These are phyloP conservation scores for Drosophila grimshawi DNA, from an alignment of 1,140 invertebrate species.

Conservation along the genomic window DNA sequence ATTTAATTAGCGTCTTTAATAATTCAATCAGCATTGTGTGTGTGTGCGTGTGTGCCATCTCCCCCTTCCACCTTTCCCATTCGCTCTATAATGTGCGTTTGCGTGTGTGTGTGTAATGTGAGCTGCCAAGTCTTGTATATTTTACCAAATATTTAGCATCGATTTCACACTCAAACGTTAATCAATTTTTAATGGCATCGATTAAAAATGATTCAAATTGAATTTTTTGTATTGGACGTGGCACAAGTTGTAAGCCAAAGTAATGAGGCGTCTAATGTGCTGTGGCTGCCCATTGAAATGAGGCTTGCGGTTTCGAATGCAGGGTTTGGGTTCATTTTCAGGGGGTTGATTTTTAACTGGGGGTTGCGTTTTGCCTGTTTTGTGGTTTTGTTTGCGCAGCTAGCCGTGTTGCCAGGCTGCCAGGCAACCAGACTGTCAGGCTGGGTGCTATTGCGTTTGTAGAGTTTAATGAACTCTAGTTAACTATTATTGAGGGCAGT, in stretches of 20 bases:
- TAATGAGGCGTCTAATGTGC: constrained; percentile 24
- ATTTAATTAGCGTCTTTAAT: constrained; percentile 80
- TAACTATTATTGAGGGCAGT: constrained; percentile 38
- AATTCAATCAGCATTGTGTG: constrained; percentile 72
- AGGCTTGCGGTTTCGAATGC: constrained; percentile 50
- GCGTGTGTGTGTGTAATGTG: constrained; percentile 31
- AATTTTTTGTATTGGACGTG: constrained; percentile 34
- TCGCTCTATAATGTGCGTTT: neutral
- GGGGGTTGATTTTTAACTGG: constrained; percentile 20
- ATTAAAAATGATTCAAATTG: constrained; percentile 56
- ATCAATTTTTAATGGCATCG: constrained; percentile 58
- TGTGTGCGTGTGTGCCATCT: neutral
- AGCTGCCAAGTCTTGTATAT: constrained; percentile 68
- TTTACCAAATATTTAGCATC: constrained; percentile 53
- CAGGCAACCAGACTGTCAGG: constrained; percentile 15
- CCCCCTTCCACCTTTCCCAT: neutral
- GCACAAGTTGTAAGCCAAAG: constrained; percentile 16
- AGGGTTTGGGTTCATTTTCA: constrained; percentile 24
- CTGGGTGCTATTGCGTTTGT: constrained; percentile 3
- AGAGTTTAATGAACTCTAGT: constrained; percentile 61
- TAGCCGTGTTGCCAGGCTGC: constrained; percentile 55
- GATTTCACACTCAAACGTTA: constrained; percentile 65
- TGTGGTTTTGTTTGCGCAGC: constrained; percentile 41
- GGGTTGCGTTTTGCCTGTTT: constrained; percentile 9
- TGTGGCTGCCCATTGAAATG: constrained; percentile 55